Percentiles rank a stretch among this genome's conserved stretches.
Evolutionary conservation across 2,113 vertebrate genomes (phyloP).

Genomic region (Hyperopisus bebe): DNA sequence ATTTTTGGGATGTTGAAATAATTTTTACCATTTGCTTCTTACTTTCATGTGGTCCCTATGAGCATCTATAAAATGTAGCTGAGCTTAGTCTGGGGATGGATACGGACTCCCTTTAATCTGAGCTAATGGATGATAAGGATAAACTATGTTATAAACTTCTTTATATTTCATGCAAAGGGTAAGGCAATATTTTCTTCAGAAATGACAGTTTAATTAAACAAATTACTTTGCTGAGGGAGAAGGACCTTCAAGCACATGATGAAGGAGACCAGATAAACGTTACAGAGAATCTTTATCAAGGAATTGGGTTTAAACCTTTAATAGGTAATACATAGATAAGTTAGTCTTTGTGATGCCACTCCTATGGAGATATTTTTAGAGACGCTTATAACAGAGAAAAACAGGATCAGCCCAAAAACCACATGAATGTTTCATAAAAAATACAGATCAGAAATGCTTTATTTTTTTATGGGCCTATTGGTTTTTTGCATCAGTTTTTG

Average conservation of each 20-base stretch:
- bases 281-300: conserved; percentile 71
- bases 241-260: conserved; percentile 62
- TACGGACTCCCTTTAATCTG: conserved; percentile 53
- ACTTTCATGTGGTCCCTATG: not conserved
- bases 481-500: conserved; percentile 3
- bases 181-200: conserved; percentile 59
- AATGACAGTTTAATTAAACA: conserved; percentile 80
- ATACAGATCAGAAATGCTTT: not conserved
- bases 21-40: not conserved
- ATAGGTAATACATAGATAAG: conserved; percentile 75
- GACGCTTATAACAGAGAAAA: conserved; percentile 57
- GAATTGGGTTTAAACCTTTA: conserved; percentile 68
- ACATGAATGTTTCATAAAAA: not conserved
- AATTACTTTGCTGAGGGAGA: conserved; percentile 63
- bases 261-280: conserved; percentile 61
- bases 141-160: conserved; percentile 55
- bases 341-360: conserved; percentile 69
- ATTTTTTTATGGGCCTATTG: not conserved
- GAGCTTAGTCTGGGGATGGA: conserved; percentile 11
- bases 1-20: not conserved
- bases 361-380: conserved; percentile 59
- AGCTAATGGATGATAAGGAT: conserved; percentile 40
- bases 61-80: not conserved
- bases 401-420: conserved; percentile 52
- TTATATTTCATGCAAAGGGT: conserved; percentile 46